A percentile compares a stretch with the other conserved stretches of the same genome.
phyloP scores from a whole-genome alignment of 2,113 vertebrate species.

The Burhinus bistriatus region DNA sequence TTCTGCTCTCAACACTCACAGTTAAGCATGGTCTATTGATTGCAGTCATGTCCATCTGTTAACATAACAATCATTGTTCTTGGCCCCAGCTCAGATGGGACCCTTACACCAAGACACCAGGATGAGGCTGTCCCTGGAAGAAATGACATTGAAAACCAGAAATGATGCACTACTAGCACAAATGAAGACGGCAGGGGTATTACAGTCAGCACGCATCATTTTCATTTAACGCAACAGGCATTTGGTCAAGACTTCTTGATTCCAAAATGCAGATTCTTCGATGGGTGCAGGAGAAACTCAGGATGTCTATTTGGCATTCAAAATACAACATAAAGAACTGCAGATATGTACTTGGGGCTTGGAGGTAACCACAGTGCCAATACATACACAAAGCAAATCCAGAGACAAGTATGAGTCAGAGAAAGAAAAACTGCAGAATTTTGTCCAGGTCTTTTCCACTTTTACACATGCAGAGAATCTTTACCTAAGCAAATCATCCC shows the following conservation, averaged over 20 bases:
- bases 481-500: slow-evolving; percentile 28
- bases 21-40: neutral
- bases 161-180: neutral
- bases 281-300: neutral
- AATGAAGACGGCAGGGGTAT: neutral
- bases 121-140: neutral
- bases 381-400: slow-evolving; percentile 52
- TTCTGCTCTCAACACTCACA: slow-evolving; percentile 34
- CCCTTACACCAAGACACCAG: neutral
- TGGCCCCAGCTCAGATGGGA: slow-evolving; percentile 9
- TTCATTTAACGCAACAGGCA: neutral
- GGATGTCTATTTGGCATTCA: slow-evolving; percentile 10
- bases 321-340: slow-evolving; percentile 27
- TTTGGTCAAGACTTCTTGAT: neutral
- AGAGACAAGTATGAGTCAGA: slow-evolving; percentile 59
- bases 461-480: neutral
- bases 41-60: slow-evolving; percentile 15
- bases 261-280: neutral
- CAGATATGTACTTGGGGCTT: slow-evolving; percentile 40
- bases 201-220: neutral
- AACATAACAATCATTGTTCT: slow-evolving; percentile 6
- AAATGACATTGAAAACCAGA: neutral
- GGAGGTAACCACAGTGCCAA: slow-evolving; percentile 29
- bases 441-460: slow-evolving; percentile 34
- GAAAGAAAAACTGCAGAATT: slow-evolving; percentile 37